Percentiles rank a stretch among this genome's conserved stretches.
Evolutionary conservation across 2,113 vertebrate genomes (phyloP).

Genomic region (Heptranchias perlo): DNA sequence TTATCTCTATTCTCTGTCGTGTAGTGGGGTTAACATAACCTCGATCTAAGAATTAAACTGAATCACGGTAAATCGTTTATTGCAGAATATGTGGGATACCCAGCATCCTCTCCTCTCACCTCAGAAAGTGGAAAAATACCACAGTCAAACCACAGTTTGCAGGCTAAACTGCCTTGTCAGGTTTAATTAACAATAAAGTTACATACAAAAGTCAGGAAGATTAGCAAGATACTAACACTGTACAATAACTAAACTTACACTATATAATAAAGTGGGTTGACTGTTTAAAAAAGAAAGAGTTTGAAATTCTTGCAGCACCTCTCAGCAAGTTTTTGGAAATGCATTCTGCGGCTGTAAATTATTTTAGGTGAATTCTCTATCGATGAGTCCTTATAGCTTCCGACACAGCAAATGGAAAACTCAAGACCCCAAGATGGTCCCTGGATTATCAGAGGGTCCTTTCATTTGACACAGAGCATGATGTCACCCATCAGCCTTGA

Average conservation of each 20-base stretch:
- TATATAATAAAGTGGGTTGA: not conserved
- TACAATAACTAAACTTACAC: not conserved
- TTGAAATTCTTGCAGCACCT: not conserved
- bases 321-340: not conserved
- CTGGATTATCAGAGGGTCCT: not conserved
- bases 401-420: not conserved
- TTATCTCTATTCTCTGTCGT: not conserved
- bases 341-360: not conserved
- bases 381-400: not conserved
- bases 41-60: not conserved
- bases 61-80: not conserved
- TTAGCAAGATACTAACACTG: not conserved
- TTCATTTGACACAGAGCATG: not conserved
- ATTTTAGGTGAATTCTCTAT: not conserved
- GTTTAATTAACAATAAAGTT: not conserved
- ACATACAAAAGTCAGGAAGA: not conserved
- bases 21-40: not conserved
- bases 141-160: not conserved
- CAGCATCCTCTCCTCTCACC: not conserved
- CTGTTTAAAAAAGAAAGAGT: not conserved
- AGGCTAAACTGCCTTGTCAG: not conserved
- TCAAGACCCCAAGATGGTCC: not conserved
- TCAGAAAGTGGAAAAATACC: not conserved
- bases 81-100: not conserved
- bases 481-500: not conserved